Base-by-base conservation (phyloP, 2,113 vertebrate genomes). In the Acanthisitta chloris region DNA sequence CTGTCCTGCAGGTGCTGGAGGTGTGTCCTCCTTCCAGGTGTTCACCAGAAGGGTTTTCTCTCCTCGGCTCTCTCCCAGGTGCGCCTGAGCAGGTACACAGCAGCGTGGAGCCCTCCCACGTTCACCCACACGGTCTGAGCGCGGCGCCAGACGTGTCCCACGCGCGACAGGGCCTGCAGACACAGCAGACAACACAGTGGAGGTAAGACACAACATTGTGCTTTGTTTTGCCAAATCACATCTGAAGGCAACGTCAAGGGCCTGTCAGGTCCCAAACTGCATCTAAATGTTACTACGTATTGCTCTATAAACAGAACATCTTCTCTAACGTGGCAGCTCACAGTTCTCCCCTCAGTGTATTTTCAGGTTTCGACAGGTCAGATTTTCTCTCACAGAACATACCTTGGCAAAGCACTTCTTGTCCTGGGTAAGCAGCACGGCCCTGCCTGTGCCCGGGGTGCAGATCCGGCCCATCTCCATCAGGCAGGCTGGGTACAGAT, bases 381-480 rank as follows among this genome's bases (percentile, higher is more conserved):
- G 65, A 51, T 69, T 61, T 73, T 38, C 29, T 55, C 40, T 57
- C 66, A 20, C 58, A 42, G 59, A 69, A 92, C 92, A 23, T 58
- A 99, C 99, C 99, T 99, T 99, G 46, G 97, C 73, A 95, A 99
- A 99, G 88, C 99, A 99, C 70, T 99, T 99, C 97, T 99, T 99
- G 96, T 99, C 99, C 94, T 99, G 99, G 0, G 99, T 99, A 18
- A 99, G 98, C 17, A 99, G 97, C 14, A 98, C 98, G 19, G 99
- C 99, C 94, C 99, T 98, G 67, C 99, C 99, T 9, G 98, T 99
- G 17, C 98, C 98, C 1, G 99, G 99, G 14, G 98, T 98, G 94
- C 98, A 99, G 82, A 99, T 98, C 13, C 99, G 99, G 46, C 99
- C 99, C 98, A 99, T 99, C 97, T 99, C 99, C 91, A 93, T 96